These are phyloP conservation scores for Agrochola litura DNA, from an alignment of 2,888 invertebrate genomes.

Conservation along the genomic window DNA sequence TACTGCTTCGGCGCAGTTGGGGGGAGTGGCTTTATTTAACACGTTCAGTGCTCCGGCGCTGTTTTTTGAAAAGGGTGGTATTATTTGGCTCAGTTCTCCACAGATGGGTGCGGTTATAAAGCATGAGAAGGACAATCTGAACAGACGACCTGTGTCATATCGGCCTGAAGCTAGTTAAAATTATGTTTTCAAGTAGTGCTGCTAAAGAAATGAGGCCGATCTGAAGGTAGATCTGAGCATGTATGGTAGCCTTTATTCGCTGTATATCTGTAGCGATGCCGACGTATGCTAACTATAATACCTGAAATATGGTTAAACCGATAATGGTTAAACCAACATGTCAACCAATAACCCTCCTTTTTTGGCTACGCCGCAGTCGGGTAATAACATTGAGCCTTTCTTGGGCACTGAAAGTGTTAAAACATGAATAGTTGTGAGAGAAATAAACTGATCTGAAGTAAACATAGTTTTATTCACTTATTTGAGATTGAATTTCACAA, in stretches of 20 bases:
- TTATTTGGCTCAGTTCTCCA: background rate
- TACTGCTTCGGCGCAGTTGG: constrained; percentile 71
- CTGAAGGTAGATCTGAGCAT: background rate
- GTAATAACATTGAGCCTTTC: background rate
- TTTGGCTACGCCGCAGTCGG: too few species aligned
- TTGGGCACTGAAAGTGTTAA: constrained; percentile 58
- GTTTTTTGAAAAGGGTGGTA: background rate
- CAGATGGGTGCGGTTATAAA: background rate
- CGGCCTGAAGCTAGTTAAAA: too few species aligned
- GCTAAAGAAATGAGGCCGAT: background rate
- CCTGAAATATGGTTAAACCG: too few species aligned
- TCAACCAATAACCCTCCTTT: background rate
- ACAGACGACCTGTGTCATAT: background rate
- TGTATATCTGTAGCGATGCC: background rate
- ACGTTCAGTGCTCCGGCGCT: constrained; percentile 48
- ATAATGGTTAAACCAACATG: background rate
- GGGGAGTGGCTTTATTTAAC: constrained; percentile 48
- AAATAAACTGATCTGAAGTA: constrained; percentile 52
- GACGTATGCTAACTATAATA: background rate
- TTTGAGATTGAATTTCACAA: constrained; percentile 58
- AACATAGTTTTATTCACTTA: constrained; percentile 55
- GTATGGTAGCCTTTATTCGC: background rate
- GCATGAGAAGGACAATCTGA: background rate
- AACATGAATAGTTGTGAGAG: constrained; percentile 27
- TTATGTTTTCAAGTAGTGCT: background rate